Evolutionary conservation across 2,888 invertebrate genomes (phyloP).

Genomic region (Andricus quercusramuli): DNA sequence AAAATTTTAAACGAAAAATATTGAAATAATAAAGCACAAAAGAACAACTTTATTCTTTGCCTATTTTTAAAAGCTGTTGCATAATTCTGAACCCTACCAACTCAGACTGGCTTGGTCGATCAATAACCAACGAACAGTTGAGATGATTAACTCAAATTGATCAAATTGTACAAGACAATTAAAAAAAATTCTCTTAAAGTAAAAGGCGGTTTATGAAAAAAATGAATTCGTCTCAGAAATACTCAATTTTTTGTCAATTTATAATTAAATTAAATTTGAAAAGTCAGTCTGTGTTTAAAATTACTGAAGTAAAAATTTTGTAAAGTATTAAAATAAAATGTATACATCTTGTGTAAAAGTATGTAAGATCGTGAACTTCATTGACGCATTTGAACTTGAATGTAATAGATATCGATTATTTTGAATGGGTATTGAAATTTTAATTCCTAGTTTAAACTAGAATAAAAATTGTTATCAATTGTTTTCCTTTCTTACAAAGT

Average conservation of each 20-base stretch:
- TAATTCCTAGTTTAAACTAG: background rate
- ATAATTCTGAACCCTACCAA: conserved; percentile 6
- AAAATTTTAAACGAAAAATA: no score
- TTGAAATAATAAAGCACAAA: no score
- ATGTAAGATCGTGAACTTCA: background rate
- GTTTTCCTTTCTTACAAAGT: background rate
- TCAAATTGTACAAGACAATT: background rate
- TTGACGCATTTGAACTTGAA: background rate
- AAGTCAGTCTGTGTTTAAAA: background rate
- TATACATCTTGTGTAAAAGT: background rate
- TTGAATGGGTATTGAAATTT: background rate
- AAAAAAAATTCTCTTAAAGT: background rate
- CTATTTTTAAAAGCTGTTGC: background rate
- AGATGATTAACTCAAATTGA: background rate
- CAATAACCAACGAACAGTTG: background rate
- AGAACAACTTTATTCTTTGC: background rate
- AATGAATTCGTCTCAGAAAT: background rate
- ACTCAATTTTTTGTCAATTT: no score
- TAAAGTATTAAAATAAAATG: background rate
- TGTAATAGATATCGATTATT: background rate
- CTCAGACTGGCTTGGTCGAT: conserved; percentile 24
- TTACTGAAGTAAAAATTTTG: background rate
- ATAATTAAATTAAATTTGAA: no score
- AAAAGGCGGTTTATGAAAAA: background rate
- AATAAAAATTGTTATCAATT: background rate